Evolutionary conservation across 1,140 invertebrate species (phyloP).

Genomic region (Samia ricini): DNA sequence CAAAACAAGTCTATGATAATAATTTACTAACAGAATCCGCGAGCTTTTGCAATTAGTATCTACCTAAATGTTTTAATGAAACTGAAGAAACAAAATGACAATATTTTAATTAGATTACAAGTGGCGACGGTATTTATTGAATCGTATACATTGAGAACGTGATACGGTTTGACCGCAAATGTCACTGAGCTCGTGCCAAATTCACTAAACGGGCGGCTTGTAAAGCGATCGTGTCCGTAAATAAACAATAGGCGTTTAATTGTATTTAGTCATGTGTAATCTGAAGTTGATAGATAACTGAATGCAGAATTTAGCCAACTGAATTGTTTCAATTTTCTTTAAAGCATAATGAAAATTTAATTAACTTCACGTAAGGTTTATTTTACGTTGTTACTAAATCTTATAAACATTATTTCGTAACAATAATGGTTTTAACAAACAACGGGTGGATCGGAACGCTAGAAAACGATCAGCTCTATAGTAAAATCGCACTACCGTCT

Average conservation of each 20-base stretch:
- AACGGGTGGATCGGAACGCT: no score
- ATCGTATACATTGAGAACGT: slow-evolving; percentile 2
- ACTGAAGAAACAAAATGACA: neutral
- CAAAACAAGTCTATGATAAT: no score
- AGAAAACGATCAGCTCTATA: no score
- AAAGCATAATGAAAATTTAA: no score
- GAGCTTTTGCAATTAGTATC: neutral
- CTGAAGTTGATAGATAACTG: slow-evolving; percentile 1
- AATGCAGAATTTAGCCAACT: neutral
- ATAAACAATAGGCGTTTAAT: slow-evolving; percentile 10
- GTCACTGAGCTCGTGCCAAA: slow-evolving; percentile 14
- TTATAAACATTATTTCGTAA: no score
- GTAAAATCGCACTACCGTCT: no score
- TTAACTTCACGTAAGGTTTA: no score
- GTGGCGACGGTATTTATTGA: neutral
- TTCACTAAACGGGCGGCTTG: slow-evolving; percentile 5
- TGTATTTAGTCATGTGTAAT: slow-evolving; percentile 6
- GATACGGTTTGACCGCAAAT: slow-evolving; percentile 9
- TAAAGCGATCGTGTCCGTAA: slow-evolving; percentile 6
- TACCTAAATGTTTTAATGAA: neutral
- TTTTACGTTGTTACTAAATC: no score
- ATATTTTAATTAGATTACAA: neutral
- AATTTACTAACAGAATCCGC: no score
- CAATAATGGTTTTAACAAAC: no score
- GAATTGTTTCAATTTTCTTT: no score